These are phyloP conservation scores for Unio pictorum DNA, from an alignment of 2,888 invertebrate genomes.

Conservation along the genomic window DNA sequence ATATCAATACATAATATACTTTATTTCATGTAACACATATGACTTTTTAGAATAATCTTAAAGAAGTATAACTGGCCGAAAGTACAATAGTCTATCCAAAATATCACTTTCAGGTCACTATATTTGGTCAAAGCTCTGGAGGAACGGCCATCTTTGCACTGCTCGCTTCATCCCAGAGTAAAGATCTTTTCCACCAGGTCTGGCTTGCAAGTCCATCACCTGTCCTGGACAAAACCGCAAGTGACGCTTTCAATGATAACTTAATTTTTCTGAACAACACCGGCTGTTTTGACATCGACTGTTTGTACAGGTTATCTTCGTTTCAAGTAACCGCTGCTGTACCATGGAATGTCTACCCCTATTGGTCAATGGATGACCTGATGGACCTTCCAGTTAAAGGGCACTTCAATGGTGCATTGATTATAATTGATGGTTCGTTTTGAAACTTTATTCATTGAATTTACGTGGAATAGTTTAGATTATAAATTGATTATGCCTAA, in stretches of 20 bases:
- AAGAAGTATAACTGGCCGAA: too few relatives aligned
- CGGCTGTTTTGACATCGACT: constrained; percentile 31
- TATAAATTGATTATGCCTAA: too few relatives aligned
- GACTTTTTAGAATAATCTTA: too few relatives aligned
- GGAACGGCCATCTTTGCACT: too few relatives aligned
- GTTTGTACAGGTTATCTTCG: constrained; percentile 38
- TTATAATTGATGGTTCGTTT: constrained; percentile 47
- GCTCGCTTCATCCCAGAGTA: constrained; percentile 34
- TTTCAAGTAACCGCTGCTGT: constrained; percentile 40
- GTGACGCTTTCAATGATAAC: constrained; percentile 51
- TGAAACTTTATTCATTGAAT: too few relatives aligned
- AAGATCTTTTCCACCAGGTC: constrained; percentile 78
- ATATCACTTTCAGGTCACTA: too few relatives aligned
- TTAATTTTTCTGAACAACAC: constrained; percentile 41
- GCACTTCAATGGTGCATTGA: constrained; percentile 41
- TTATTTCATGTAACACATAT: too few relatives aligned
- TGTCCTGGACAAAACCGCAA: constrained; percentile 51
- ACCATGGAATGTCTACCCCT: constrained; percentile 51
- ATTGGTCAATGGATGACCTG: constrained; percentile 55
- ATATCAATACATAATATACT: too few relatives aligned
- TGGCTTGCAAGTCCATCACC: constrained; percentile 70
- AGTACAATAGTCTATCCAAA: too few relatives aligned
- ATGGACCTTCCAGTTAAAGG: constrained; percentile 40
- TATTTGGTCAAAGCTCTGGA: too few relatives aligned
- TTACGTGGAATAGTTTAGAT: too few relatives aligned